These are phyloP conservation scores for Tenthredo amoena DNA, from an alignment of 2,888 invertebrate genomes.

Conservation along the genomic window DNA sequence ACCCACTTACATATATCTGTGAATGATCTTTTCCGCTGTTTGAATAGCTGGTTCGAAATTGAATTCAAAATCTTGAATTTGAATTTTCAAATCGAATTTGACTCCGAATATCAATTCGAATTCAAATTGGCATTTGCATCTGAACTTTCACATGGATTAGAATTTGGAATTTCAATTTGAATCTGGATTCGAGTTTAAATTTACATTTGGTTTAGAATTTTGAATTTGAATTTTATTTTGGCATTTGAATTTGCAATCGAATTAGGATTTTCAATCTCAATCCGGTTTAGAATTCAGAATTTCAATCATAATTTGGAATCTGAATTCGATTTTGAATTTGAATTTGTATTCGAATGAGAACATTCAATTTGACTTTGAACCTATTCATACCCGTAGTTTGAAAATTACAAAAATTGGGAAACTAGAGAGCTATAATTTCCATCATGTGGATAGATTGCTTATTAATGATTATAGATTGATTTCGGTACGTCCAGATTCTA, in stretches of 20 bases:
- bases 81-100: not conserved
- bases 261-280: no score
- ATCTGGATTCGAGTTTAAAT: not conserved
- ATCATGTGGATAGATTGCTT: not conserved
- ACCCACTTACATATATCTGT: not conserved
- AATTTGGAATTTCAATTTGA: not conserved
- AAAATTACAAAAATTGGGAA: not conserved
- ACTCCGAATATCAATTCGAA: not conserved
- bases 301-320: not conserved
- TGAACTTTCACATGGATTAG: not conserved
- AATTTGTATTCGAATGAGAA: not conserved
- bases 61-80: not conserved
- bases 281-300: not conserved
- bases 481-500: not conserved
- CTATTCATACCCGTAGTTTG: not conserved
- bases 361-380: not conserved
- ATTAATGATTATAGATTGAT: not conserved
- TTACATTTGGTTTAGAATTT: not conserved
- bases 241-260: not conserved
- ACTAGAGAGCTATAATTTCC: not conserved
- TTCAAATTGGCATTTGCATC: not conserved
- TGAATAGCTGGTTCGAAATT: not conserved
- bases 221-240: not conserved
- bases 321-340: not conserved
- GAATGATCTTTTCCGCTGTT: not conserved